A percentile compares a stretch with the other conserved stretches of the same genome.
Evolutionary conservation across 1,140 invertebrate species (phyloP).

Genomic region (Saccostrea cuccullata): DNA sequence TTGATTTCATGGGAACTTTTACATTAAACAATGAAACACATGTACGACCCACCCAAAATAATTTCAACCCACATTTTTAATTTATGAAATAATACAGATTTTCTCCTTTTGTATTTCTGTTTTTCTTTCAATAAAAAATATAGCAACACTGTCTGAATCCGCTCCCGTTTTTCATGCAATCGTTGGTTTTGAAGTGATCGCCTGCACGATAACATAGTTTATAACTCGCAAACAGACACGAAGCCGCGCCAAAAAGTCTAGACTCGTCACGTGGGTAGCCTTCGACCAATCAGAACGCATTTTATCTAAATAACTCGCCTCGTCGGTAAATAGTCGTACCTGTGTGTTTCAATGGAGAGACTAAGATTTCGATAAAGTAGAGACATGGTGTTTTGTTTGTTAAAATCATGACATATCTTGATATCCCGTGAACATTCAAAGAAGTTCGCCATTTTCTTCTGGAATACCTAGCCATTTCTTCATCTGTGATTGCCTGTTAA

Average conservation of each 20-base stretch:
- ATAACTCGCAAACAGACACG: conserved; percentile 51
- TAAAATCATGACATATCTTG: not conserved
- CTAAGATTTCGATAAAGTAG: conserved; percentile 19
- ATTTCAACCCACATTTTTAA: no score
- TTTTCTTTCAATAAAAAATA: no score
- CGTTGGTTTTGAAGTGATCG: conserved; percentile 28
- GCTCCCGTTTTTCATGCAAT: conserved; percentile 11
- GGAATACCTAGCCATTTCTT: not conserved
- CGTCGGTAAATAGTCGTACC: conserved; percentile 54
- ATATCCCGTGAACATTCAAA: conserved; percentile 23
- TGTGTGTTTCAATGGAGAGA: conserved; percentile 35
- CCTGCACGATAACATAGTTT: conserved; percentile 36
- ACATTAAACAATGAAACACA: no score
- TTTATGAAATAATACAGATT: no score
- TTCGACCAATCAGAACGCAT: conserved; percentile 67
- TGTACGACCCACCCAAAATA: no score
- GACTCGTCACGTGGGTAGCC: conserved; percentile 73
- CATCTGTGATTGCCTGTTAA: not conserved
- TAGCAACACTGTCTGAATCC: not conserved
- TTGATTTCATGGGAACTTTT: no score
- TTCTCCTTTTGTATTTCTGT: no score
- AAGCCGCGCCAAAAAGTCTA: conserved; percentile 77
- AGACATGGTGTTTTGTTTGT: not conserved
- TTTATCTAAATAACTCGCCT: conserved; percentile 58
- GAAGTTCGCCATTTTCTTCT: not conserved